These are phyloP conservation scores for Phania funesta DNA, from an alignment of 2,888 invertebrate genomes.

Conservation along the genomic window DNA sequence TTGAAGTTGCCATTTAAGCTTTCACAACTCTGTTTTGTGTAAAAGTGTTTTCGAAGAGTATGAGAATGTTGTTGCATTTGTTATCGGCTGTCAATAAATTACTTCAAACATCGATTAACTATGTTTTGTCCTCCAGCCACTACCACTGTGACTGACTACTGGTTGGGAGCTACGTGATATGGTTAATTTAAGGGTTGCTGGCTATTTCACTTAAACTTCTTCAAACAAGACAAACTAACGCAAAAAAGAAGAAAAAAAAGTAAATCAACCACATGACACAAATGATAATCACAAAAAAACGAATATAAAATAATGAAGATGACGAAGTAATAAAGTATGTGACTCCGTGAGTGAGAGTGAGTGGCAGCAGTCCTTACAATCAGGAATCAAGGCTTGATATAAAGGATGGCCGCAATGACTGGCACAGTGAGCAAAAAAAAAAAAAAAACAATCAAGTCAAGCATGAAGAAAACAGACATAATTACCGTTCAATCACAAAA, in stretches of 20 bases:
- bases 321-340: slow-evolving; percentile 36
- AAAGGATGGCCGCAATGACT: not conserved
- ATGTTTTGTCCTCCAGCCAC: slow-evolving; percentile 24
- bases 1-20: not conserved
- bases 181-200: slow-evolving; percentile 65
- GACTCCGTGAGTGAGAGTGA: slow-evolving; percentile 29
- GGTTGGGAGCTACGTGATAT: slow-evolving; percentile 58
- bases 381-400: not conserved
- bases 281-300: slow-evolving; percentile 40
- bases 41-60: not conserved
- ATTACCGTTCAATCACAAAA: slow-evolving; percentile 52
- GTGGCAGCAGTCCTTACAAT: not conserved
- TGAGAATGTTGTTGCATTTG: slow-evolving; percentile 15
- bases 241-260: not conserved
- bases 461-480: slow-evolving; percentile 43
- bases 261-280: slow-evolving; percentile 54
- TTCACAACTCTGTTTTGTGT: not conserved
- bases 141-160: slow-evolving; percentile 16
- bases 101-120: slow-evolving; percentile 64
- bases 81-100: slow-evolving; percentile 65
- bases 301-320: slow-evolving; percentile 30
- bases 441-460: slow-evolving; percentile 27
- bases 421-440: not conserved
- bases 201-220: slow-evolving; percentile 54
- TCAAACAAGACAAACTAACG: slow-evolving; percentile 14